Evolutionary conservation across 2,797 vertebrate species (phyloP).

Genomic region (Thripadectes ignobilis): DNA sequence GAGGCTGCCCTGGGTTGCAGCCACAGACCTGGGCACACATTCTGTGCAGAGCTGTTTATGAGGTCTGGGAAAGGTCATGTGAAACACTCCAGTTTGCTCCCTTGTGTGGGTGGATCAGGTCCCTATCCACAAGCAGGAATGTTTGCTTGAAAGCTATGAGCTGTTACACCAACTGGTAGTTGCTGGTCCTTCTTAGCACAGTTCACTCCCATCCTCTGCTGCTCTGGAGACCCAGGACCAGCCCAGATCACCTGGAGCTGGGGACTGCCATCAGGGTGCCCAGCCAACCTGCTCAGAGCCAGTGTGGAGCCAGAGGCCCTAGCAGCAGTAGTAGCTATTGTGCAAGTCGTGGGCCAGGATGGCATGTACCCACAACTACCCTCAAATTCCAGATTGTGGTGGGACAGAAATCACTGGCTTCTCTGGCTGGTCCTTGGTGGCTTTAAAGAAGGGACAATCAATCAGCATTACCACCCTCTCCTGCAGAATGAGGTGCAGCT

Average conservation of each 20-base stretch:
- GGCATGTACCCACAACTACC: not conserved
- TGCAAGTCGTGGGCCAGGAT: not conserved
- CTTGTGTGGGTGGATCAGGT: not conserved
- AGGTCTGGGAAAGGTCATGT: not conserved
- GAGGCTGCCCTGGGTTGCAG: not conserved
- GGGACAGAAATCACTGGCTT: not conserved
- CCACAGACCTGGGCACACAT: not conserved
- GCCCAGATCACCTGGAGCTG: not conserved
- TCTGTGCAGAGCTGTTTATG: not conserved
- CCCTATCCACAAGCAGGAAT: not conserved
- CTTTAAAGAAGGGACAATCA: not conserved
- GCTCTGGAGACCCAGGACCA: not conserved
- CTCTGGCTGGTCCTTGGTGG: not conserved
- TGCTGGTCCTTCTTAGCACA: not conserved
- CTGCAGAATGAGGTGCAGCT: not conserved
- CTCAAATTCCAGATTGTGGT: not conserved
- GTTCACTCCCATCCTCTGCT: not conserved
- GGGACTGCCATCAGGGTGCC: not conserved
- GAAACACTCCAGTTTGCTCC: not conserved
- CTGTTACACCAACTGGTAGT: not conserved
- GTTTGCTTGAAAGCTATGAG: not conserved
- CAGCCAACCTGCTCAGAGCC: not conserved
- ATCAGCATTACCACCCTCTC: not conserved
- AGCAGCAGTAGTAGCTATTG: not conserved
- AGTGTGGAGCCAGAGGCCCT: not conserved